These are phyloP conservation scores for Apodemia mormo DNA, from an alignment of 2,888 invertebrate species.

Conservation along the genomic window DNA sequence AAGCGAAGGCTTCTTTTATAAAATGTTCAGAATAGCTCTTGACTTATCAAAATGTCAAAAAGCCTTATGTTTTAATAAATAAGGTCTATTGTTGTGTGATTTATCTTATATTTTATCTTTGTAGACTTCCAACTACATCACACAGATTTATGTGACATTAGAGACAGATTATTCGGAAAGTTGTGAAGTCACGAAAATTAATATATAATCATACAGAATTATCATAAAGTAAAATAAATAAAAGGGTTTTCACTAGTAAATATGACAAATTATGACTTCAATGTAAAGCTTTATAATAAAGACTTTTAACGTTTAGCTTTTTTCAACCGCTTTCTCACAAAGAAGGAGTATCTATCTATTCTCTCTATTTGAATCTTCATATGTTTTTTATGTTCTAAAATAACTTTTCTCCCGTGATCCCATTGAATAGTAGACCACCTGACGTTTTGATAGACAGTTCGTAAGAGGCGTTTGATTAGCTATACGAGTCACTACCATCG, in stretches of 20 bases:
- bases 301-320: too few relatives aligned
- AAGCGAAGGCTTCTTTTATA: slow-evolving; percentile 15
- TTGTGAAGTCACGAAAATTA: slow-evolving; percentile 16
- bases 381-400: too few relatives aligned
- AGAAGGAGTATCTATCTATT: too few relatives aligned
- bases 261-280: not conserved
- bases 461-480: too few relatives aligned
- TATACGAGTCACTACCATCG: too few relatives aligned
- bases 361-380: too few relatives aligned
- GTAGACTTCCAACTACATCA: slow-evolving; percentile 13
- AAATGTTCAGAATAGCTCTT: slow-evolving; percentile 2
- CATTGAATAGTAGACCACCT: too few relatives aligned
- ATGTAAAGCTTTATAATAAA: too few relatives aligned
- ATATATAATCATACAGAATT: not conserved
- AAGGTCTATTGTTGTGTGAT: not conserved
- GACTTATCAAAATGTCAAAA: not conserved
- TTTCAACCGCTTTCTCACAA: too few relatives aligned
- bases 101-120: slow-evolving; percentile 2
- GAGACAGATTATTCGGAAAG: slow-evolving; percentile 12
- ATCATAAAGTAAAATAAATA: not conserved
- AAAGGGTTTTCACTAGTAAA: not conserved
- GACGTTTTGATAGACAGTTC: too few relatives aligned
- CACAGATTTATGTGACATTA: slow-evolving; percentile 17
- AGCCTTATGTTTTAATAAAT: not conserved
- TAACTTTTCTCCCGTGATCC: too few relatives aligned